Conservation (phyloP, 2,113 vertebrate species). For the Aramus guarauna region DNA sequence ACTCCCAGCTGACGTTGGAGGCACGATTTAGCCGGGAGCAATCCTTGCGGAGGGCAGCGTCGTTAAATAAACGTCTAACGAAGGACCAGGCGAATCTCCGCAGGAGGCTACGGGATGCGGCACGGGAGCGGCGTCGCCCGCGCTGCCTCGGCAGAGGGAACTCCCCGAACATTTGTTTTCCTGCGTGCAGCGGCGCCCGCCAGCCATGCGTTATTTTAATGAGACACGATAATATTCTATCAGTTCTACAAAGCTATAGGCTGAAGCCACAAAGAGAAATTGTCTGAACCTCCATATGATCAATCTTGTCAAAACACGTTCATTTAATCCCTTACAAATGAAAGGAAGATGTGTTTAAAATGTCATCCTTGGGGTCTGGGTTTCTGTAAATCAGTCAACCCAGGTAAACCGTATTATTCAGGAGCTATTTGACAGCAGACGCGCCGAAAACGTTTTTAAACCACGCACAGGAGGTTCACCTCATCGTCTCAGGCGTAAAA, state of each 20-base stretch:
- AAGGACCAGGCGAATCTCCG: rapidly evolving
- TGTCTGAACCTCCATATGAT: slow-evolving; percentile 1
- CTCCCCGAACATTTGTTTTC: neutral
- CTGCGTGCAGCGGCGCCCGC: neutral
- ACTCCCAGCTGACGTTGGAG: rapidly evolving
- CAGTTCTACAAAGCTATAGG: slow-evolving; percentile 2
- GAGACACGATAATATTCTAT: slow-evolving; percentile 10
- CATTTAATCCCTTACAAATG: slow-evolving; percentile 59
- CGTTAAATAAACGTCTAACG: rapidly evolving
- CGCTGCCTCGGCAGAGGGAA: neutral
- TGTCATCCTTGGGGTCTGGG: slow-evolving; percentile 53
- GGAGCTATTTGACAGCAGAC: slow-evolving; percentile 9
- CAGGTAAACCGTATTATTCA: slow-evolving; percentile 9
- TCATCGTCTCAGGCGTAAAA: neutral
- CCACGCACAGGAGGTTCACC: neutral
- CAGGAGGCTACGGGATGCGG: neutral
- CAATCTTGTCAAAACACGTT: slow-evolving; percentile 57
- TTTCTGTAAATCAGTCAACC: slow-evolving; percentile 33
- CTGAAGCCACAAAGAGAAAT: slow-evolving; percentile 28
- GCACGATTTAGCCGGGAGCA: rapidly evolving
- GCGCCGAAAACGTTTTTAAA: neutral
- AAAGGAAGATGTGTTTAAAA: slow-evolving; percentile 53
- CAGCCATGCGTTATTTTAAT: slow-evolving; percentile 6
- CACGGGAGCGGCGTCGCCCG: rapidly evolving
- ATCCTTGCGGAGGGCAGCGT: rapidly evolving